phyloP scores from a whole-genome alignment of 1,140 invertebrate genomes.

The Apis cerana region DNA sequence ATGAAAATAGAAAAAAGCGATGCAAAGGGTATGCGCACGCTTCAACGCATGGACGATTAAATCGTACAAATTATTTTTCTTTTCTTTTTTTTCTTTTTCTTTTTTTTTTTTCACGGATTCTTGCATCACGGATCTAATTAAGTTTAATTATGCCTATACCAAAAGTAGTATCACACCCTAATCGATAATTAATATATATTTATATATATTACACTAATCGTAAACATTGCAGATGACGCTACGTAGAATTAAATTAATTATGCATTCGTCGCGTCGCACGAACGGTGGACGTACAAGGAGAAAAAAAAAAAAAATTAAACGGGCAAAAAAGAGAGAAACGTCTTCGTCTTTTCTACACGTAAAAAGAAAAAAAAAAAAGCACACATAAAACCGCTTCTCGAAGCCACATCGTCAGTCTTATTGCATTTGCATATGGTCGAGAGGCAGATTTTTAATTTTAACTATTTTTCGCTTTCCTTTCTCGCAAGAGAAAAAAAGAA shows the following conservation, averaged over 20 bases:
- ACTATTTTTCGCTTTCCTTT: not conserved
- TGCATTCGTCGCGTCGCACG: constrained; percentile 38
- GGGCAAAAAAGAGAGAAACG: not conserved
- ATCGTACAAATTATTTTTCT: not conserved
- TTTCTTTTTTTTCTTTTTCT: not conserved
- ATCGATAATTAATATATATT: constrained; percentile 57
- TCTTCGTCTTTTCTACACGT: not conserved
- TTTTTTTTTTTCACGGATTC: not conserved
- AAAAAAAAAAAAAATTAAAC: not conserved
- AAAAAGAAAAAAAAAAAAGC: not conserved
- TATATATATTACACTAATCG: constrained; percentile 61
- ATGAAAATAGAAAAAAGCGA: not conserved
- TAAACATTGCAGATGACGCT: constrained; percentile 27
- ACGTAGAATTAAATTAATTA: constrained; percentile 58
- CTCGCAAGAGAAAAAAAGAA: not conserved
- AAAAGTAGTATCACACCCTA: constrained; percentile 66
- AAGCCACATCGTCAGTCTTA: constrained; percentile 68
- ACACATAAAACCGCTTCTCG: constrained; percentile 30
- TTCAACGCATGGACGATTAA: not conserved
- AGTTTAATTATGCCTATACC: constrained; percentile 67
- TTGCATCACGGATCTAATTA: constrained; percentile 48
- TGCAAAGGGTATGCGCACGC: not conserved
- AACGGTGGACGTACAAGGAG: constrained; percentile 13
- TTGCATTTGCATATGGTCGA: constrained; percentile 65
- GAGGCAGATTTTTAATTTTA: constrained; percentile 12